Percentiles rank a stretch among this genome's conserved stretches.
Evolutionary conservation across 2,888 invertebrate species (phyloP).

Genomic region (Bhutanitis thaidina): DNA sequence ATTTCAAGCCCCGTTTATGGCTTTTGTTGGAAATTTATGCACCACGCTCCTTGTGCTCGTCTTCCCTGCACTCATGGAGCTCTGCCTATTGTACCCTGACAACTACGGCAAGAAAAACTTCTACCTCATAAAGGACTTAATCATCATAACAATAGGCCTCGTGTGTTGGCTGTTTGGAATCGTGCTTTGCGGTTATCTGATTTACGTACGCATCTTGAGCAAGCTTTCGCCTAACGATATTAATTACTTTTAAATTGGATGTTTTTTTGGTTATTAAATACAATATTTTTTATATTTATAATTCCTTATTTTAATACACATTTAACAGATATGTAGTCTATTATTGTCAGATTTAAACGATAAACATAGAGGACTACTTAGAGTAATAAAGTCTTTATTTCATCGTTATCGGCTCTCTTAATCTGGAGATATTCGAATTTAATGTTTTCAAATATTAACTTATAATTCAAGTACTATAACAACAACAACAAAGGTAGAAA

Average conservation of each 20-base stretch:
- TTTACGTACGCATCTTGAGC: not conserved
- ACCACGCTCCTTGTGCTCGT: constrained; percentile 32
- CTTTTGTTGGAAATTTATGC: constrained; percentile 55
- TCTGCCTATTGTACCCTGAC: constrained; percentile 47
- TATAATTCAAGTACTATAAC: too few species aligned
- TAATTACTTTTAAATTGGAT: not conserved
- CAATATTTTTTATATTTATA: not conserved
- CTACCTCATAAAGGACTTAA: constrained; percentile 37
- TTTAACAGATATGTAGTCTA: too few species aligned
- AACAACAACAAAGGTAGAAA: too few species aligned
- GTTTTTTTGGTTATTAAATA: not conserved
- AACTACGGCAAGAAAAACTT: constrained; percentile 40
- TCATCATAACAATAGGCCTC: not conserved
- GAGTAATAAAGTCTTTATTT: too few species aligned
- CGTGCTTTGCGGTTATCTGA: not conserved
- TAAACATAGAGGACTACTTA: too few species aligned
- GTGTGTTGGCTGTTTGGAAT: not conserved
- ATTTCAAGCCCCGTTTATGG: constrained; percentile 55
- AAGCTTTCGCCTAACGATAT: not conserved
- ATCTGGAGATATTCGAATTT: too few species aligned
- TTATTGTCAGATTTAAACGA: too few species aligned
- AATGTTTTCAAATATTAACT: too few species aligned
- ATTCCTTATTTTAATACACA: too few species aligned
- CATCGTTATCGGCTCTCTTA: too few species aligned
- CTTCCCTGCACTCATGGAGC: constrained; percentile 57